phyloP scores from a whole-genome alignment of 1,140 invertebrate species.

The Penaeus indicus region DNA sequence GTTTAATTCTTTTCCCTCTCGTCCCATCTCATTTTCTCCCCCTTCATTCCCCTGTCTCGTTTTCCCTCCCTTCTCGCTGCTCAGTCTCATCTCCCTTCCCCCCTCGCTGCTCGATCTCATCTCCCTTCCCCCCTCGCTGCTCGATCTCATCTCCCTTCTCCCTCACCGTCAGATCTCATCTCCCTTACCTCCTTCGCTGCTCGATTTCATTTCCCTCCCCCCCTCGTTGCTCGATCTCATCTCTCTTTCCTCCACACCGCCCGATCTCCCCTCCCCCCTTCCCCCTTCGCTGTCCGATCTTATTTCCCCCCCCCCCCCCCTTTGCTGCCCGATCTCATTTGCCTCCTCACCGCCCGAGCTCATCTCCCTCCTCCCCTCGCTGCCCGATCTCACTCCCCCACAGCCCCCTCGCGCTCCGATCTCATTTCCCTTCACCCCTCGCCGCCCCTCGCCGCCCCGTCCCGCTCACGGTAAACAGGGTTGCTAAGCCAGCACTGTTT shows the following conservation, averaged over 20 bases:
- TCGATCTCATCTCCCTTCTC: not conserved
- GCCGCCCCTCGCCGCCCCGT: not conserved
- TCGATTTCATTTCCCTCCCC: not conserved
- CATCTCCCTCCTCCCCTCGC: not conserved
- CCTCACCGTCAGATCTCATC: too few relatives aligned
- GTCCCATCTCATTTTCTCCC: too few relatives aligned
- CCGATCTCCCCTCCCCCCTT: not conserved
- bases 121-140: too few relatives aligned
- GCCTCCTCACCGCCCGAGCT: not conserved
- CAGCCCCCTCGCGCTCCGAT: too few relatives aligned
- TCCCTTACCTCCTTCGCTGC: not conserved
- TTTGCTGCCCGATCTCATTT: not conserved
- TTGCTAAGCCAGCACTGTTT: conserved; percentile 49
- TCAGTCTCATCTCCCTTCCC: too few relatives aligned
- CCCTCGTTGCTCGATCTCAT: not conserved
- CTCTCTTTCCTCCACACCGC: not conserved
- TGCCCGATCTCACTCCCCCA: not conserved
- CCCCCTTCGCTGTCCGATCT: not conserved
- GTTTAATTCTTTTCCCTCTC: too few relatives aligned
- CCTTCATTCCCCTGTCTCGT: too few relatives aligned
- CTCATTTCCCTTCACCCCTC: not conserved
- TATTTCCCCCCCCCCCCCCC: not conserved
- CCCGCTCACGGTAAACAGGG: conserved; percentile 45
- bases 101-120: not conserved
- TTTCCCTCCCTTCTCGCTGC: too few relatives aligned